A percentile compares a stretch with the other conserved stretches of the same genome.
Conservation (phyloP, 2,888 invertebrate species). For the Rutpela maculata region DNA sequence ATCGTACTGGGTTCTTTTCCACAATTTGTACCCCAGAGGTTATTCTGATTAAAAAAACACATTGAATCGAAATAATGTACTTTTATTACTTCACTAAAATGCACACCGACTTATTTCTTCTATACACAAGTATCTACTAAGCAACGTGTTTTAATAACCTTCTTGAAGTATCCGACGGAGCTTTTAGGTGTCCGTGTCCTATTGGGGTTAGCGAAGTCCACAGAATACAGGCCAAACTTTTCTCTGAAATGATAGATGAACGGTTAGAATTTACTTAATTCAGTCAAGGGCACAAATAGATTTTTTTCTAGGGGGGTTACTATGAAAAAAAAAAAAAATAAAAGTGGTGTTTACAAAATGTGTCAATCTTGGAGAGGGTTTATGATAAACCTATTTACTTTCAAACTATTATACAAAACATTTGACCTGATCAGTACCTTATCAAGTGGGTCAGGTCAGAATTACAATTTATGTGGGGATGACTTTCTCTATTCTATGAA, state of each 20-base stretch:
- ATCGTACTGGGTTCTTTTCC: too few relatives aligned
- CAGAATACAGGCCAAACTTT: constrained; percentile 81
- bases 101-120: not conserved
- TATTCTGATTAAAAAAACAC: not conserved
- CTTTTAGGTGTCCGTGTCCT: constrained; percentile 79
- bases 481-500: too few relatives aligned
- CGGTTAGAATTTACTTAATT: not conserved
- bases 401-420: too few relatives aligned
- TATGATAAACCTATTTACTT: too few relatives aligned
- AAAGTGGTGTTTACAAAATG: too few relatives aligned
- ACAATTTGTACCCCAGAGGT: too few relatives aligned
- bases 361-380: too few relatives aligned
- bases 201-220: constrained; percentile 78
- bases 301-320: too few relatives aligned
- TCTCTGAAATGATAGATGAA: constrained; percentile 73
- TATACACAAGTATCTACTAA: constrained; percentile 38
- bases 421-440: too few relatives aligned
- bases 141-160: constrained; percentile 72
- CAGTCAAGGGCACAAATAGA: not conserved
- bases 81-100: not conserved
- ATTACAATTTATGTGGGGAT: too few relatives aligned
- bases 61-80: not conserved
- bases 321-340: too few relatives aligned
- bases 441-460: too few relatives aligned
- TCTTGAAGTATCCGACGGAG: constrained; percentile 77